Evolutionary conservation across 2,888 invertebrate genomes (phyloP), one percentile per base, ranked within the genome.

Genomic region (Mechanitis messenoides): DNA sequence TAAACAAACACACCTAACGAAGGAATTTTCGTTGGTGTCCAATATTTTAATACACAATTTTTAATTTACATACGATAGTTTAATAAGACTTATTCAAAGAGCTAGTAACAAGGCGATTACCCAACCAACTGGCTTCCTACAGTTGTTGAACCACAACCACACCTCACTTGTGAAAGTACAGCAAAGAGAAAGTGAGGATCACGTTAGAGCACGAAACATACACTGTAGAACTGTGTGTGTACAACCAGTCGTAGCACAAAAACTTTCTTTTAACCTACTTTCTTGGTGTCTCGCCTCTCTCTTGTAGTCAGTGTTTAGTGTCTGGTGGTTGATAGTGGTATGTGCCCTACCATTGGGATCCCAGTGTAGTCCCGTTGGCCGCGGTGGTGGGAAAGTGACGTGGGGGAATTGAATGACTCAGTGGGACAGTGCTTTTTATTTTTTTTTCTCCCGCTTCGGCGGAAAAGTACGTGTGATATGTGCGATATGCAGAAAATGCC

Each of bases 221-320:
- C 75, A 77, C 75, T 9, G 31, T 70, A 63, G 67, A 68, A 63
- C 64, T 73, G 70, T 77, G 81, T 78, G 80, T 81, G 84, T 85
- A 81, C 78, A 82, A 74, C 78, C 75, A 68, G 83, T 81, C 75
- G 77, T 81, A 73, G 81, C 81, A 80, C 78, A 83, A 85, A 87
- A 89, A 90, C 90, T 91, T 91, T 90, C 90, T 88, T 90, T 20
- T 87, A 89, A 87, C 90, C 91, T 81, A 90, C 90, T 91, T 91
- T 90, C 89, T 82, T 83, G 77, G 75, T 79, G 77, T 75, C 74
- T 85, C 79, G 84, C 86, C 84, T 84, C 86, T 87, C 83, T 80
- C 85, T 38, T 3, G 42, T 73, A 73, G 80, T 82, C 83, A 87
- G 87, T 87, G 84, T 82, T 80, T 73, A 71, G 81, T 79, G 84